These are phyloP conservation scores for Pollenia griseotomentosa DNA, from an alignment of 2,888 invertebrate genomes.

Conservation along the genomic window DNA sequence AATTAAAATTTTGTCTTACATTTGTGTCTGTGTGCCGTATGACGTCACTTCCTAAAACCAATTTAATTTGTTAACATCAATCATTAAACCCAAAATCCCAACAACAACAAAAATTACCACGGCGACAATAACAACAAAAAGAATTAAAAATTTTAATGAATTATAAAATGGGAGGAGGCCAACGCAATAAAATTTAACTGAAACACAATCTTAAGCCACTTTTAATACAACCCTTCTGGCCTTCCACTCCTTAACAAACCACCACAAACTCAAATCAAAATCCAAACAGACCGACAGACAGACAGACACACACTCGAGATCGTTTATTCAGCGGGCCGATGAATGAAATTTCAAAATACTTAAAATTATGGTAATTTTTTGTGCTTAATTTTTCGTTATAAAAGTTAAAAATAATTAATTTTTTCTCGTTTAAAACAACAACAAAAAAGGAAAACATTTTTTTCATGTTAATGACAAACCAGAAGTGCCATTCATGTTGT, in stretches of 20 bases:
- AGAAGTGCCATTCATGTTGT: conserved; percentile 63
- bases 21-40: conserved; percentile 28
- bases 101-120: background rate
- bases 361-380: conserved; percentile 66
- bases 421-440: background rate
- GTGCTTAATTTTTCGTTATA: conserved; percentile 61
- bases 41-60: conserved; percentile 73
- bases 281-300: background rate
- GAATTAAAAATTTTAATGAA: conserved; percentile 26
- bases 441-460: conserved; percentile 6
- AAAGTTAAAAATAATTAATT: conserved; percentile 64
- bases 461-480: conserved; percentile 67
- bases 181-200: conserved; percentile 53
- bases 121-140: conserved; percentile 6
- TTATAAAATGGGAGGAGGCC: conserved; percentile 50
- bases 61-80: conserved; percentile 70
- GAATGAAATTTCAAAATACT: conserved; percentile 59
- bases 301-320: background rate
- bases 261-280: background rate
- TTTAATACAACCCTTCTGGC: conserved; percentile 16
- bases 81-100: conserved; percentile 44
- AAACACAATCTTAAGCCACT: conserved; percentile 42
- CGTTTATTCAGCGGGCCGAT: background rate
- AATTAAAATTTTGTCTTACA: background rate
- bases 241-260: background rate